Percentiles rank a stretch among this genome's conserved stretches.
phyloP scores from a whole-genome alignment of 1,140 invertebrate genomes.

The Cydia fagiglandana region DNA sequence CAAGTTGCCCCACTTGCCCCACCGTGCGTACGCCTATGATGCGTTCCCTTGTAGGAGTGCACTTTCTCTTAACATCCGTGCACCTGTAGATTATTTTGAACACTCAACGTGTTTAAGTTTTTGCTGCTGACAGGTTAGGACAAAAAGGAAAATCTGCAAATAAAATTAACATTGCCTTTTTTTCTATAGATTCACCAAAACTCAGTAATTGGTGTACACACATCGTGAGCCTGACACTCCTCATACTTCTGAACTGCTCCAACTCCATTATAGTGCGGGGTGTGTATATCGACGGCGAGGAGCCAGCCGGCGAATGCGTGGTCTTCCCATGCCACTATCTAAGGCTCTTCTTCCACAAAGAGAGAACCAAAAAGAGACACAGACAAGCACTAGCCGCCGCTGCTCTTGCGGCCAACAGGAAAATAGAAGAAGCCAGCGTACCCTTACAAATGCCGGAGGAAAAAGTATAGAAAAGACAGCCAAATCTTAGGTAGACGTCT shows the following conservation, averaged over 20 bases:
- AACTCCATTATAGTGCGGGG: slow-evolving; percentile 91
- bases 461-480: slow-evolving; percentile 53
- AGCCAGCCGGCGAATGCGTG: slow-evolving; percentile 88
- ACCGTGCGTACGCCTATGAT: too few species aligned
- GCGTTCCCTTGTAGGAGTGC: too few species aligned
- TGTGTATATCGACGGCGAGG: slow-evolving; percentile 91
- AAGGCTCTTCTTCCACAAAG: slow-evolving; percentile 85
- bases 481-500: not conserved
- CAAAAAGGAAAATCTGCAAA: not conserved
- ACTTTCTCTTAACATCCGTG: too few species aligned
- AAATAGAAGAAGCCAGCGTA: slow-evolving; percentile 61
- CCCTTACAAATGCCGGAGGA: slow-evolving; percentile 67
- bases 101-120: too few species aligned
- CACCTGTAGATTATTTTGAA: too few species aligned
- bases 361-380: slow-evolving; percentile 80
- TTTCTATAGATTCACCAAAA: slow-evolving; percentile 81
- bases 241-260: slow-evolving; percentile 89
- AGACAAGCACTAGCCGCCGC: slow-evolving; percentile 60
- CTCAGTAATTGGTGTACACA: slow-evolving; percentile 89
- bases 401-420: slow-evolving; percentile 47
- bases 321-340: slow-evolving; percentile 90
- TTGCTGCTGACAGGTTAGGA: too few species aligned
- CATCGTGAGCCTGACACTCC: slow-evolving; percentile 84
- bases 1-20: too few species aligned
- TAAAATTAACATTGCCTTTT: not conserved